Evolutionary conservation across 2,113 vertebrate genomes (phyloP).

Genomic region (Cygnus atratus): DNA sequence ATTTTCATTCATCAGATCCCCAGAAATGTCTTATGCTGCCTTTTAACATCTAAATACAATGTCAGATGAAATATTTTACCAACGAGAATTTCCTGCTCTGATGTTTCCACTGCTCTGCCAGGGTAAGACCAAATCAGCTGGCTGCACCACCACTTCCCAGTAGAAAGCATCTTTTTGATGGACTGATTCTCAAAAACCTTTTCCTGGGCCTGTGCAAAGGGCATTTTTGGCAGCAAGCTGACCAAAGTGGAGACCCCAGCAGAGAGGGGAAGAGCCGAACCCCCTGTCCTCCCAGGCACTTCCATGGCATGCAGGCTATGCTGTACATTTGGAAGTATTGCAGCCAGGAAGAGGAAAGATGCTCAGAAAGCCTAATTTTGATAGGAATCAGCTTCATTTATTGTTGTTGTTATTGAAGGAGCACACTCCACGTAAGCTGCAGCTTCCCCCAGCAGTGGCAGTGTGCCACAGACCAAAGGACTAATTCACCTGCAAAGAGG

Average conservation of each 20-base stretch:
- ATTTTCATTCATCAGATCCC: neutral
- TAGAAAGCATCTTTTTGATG: neutral
- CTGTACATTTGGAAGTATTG: neutral
- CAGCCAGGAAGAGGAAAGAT: neutral
- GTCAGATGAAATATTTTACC: neutral
- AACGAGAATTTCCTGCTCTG: neutral
- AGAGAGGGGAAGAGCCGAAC: rapidly evolving
- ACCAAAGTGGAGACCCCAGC: neutral
- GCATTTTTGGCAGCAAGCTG: neutral
- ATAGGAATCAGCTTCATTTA: neutral
- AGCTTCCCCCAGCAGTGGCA: neutral
- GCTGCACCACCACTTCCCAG: neutral
- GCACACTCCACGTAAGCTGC: neutral
- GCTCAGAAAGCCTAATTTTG: neutral
- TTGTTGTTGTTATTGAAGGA: neutral
- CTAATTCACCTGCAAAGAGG: neutral
- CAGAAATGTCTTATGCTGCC: neutral
- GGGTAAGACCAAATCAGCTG: neutral
- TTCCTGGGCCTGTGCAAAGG: neutral
- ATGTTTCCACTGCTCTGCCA: neutral
- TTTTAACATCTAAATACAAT: neutral
- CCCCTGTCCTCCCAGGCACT: neutral
- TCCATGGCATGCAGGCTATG: neutral
- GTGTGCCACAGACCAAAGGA: neutral
- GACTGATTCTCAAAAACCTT: neutral